Evolutionary conservation across 2,888 invertebrate species (phyloP).

Genomic region (Patella depressa): DNA sequence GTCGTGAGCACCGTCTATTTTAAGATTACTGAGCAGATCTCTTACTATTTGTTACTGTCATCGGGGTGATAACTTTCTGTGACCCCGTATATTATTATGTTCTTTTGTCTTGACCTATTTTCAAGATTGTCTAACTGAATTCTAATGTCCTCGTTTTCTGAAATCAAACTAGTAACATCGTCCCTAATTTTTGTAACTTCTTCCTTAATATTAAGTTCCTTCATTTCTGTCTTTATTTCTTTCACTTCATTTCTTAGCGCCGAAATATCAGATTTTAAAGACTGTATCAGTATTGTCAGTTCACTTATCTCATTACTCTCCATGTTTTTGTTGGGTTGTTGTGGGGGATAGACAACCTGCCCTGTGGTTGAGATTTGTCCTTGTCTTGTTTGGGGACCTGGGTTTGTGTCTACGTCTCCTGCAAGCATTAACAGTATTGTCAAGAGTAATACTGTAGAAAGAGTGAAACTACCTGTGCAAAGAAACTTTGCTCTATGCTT

Average conservation of each 20-base stretch:
- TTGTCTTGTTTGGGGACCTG: not conserved
- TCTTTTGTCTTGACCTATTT: not conserved
- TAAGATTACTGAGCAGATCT: not conserved
- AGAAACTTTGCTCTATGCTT: not conserved
- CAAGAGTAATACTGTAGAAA: not conserved
- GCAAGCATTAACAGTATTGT: not conserved
- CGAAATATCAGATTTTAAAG: not conserved
- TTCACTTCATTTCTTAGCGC: not conserved
- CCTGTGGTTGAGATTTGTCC: too few species aligned
- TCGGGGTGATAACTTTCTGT: too few species aligned
- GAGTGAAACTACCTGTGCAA: not conserved
- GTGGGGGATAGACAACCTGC: too few species aligned
- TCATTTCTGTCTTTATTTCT: not conserved
- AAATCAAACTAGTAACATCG: not conserved
- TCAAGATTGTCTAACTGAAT: not conserved
- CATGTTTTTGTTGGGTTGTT: too few species aligned
- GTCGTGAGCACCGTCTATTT: not conserved
- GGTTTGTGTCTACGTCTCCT: not conserved
- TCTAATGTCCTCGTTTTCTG: not conserved
- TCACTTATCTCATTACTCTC: too few species aligned
- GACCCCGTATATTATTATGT: conserved; percentile 1
- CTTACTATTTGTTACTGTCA: not conserved
- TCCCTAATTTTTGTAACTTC: not conserved
- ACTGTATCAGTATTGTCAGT: too few species aligned
- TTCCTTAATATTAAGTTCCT: not conserved